A percentile compares a stretch with the other conserved stretches of the same genome.
Conservation (phyloP, 2,888 invertebrate species). For the Pseudococcus longispinus region DNA sequence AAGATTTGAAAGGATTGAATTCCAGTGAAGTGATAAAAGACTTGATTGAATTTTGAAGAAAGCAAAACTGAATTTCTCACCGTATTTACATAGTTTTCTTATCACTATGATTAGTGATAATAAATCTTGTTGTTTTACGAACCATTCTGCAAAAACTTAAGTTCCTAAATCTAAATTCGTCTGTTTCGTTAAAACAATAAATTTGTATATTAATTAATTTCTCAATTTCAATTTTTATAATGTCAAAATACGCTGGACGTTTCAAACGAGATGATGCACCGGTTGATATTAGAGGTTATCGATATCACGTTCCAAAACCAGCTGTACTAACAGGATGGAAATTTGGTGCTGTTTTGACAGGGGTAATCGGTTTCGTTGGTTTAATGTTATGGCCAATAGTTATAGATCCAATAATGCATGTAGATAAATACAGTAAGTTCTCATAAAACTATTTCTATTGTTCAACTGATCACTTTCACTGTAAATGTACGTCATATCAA, state of each 20-base stretch:
- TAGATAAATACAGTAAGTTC: constrained; percentile 46
- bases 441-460: not conserved
- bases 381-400: constrained; percentile 22
- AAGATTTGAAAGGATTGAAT: not conserved
- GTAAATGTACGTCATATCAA: not conserved
- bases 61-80: not conserved
- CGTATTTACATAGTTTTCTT: not conserved
- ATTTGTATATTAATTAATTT: not conserved
- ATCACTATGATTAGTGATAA: not conserved
- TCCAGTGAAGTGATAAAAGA: not conserved
- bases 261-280: not conserved
- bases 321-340: constrained; percentile 8
- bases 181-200: not conserved
- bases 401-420: constrained; percentile 19
- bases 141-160: too few relatives aligned
- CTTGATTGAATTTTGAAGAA: not conserved
- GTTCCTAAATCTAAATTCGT: not conserved
- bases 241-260: not conserved
- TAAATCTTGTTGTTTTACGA: too few relatives aligned
- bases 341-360: not conserved
- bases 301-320: not conserved
- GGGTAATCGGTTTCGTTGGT: not conserved
- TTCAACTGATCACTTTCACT: not conserved
- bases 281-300: not conserved
- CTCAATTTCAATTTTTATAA: not conserved